These are phyloP conservation scores for Piprites chloris DNA, from an alignment of 2,113 vertebrate genomes.

Conservation along the genomic window DNA sequence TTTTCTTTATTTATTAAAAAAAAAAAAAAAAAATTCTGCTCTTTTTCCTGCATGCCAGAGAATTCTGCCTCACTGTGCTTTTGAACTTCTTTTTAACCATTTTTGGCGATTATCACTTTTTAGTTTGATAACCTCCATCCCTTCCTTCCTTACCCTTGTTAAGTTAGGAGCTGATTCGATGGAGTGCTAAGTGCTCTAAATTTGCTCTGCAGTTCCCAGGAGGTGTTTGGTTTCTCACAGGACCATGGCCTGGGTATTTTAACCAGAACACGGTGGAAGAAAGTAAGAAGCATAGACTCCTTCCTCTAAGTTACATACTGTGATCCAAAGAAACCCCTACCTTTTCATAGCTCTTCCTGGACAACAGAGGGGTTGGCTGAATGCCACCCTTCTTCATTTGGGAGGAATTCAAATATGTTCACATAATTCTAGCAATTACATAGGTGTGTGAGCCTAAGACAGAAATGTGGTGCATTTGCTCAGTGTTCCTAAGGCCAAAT, in stretches of 20 bases:
- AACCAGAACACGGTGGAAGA: neutral
- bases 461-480: neutral
- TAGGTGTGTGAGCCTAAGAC: neutral
- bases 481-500: neutral
- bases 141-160: slow-evolving; percentile 15
- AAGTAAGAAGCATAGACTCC: neutral
- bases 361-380: neutral
- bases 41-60: neutral
- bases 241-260: neutral
- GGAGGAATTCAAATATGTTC: neutral
- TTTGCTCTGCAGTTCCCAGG: slow-evolving; percentile 28
- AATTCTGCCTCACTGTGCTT: neutral
- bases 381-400: neutral
- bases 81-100: neutral
- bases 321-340: neutral
- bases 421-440: neutral
- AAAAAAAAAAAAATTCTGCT: neutral
- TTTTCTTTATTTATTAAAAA: neutral
- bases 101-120: neutral
- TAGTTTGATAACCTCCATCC: slow-evolving; percentile 1
- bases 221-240: slow-evolving; percentile 26
- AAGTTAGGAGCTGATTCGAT: neutral
- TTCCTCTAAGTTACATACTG: neutral
- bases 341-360: neutral
- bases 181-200: slow-evolving; percentile 43